These are phyloP conservation scores for Morbakka virulenta DNA, from an alignment of 30 jellyfish, hydroid and myxozoan species.

Conservation along the genomic window DNA sequence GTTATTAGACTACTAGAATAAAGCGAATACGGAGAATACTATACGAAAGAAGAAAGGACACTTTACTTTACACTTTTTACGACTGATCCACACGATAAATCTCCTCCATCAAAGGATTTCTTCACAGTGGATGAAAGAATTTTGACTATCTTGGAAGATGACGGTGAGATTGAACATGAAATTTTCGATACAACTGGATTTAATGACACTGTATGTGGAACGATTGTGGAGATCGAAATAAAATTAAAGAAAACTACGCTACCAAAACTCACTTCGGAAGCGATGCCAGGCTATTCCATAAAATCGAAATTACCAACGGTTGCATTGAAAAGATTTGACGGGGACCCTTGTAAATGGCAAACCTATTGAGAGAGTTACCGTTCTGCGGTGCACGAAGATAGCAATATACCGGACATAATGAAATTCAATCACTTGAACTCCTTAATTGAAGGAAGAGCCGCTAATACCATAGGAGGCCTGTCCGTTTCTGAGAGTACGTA, in stretches of 20 bases:
- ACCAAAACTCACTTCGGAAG: background rate
- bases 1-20: too few species aligned
- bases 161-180: background rate
- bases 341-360: conserved; percentile 37
- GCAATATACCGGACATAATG: conserved; percentile 8
- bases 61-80: too few species aligned
- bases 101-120: too few species aligned
- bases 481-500: conserved; percentile 5
- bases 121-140: background rate
- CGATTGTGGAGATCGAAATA: conserved; percentile 1
- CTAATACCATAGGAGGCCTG: conserved; percentile 6
- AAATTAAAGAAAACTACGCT: background rate
- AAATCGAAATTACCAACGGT: conserved; percentile 14
- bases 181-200: background rate
- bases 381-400: conserved; percentile 5
- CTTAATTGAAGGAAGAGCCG: conserved; percentile 26
- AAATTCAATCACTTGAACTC: conserved; percentile 23
- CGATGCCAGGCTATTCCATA: background rate
- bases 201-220: conserved; percentile 2
- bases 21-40: too few species aligned
- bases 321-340: conserved; percentile 21
- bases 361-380: conserved; percentile 11
- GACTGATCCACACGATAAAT: too few species aligned
- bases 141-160: too few species aligned
- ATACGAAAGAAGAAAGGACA: too few species aligned